Conservation (phyloP, 1,140 invertebrate genomes). For the Drosophila insularis region DNA sequence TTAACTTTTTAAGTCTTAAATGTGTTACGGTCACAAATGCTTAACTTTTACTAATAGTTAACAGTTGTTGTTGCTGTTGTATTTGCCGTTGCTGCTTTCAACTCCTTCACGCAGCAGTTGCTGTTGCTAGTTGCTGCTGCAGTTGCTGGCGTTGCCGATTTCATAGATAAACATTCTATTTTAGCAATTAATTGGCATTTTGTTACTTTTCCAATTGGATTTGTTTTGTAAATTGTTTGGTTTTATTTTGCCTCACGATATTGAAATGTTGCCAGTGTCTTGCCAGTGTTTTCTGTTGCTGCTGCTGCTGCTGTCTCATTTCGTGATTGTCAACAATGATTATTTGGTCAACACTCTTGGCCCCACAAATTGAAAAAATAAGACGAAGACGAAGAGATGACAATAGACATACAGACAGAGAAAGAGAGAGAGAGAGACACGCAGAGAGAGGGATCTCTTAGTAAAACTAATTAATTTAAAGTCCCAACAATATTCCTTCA, state of each 20-base stretch:
- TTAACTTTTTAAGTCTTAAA: constrained; percentile 44
- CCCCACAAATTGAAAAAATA: constrained; percentile 10
- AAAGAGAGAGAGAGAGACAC: background rate
- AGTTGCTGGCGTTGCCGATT: constrained; percentile 52
- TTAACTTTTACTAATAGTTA: constrained; percentile 79
- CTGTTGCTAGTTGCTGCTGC: constrained; percentile 26
- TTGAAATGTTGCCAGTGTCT: constrained; percentile 66
- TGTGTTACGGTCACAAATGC: constrained; percentile 79
- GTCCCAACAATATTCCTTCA: constrained; percentile 34
- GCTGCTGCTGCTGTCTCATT: constrained; percentile 38
- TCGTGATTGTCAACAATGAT: constrained; percentile 80
- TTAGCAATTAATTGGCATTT: constrained; percentile 79
- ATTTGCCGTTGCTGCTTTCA: constrained; percentile 18
- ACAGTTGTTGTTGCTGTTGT: constrained; percentile 36
- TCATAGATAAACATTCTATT: constrained; percentile 81
- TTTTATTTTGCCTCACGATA: constrained; percentile 58
- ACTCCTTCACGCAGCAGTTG: constrained; percentile 34
- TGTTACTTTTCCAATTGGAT: constrained; percentile 78
- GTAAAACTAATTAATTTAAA: constrained; percentile 68
- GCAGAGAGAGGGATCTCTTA: constrained; percentile 17
- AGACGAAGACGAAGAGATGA: background rate
- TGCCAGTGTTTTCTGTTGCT: constrained; percentile 40
- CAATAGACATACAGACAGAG: constrained; percentile 50
- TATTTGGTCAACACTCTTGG: constrained; percentile 66
- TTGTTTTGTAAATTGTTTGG: constrained; percentile 68